phyloP scores from a whole-genome alignment of 2,888 invertebrate species.

The Eulithis testata region DNA sequence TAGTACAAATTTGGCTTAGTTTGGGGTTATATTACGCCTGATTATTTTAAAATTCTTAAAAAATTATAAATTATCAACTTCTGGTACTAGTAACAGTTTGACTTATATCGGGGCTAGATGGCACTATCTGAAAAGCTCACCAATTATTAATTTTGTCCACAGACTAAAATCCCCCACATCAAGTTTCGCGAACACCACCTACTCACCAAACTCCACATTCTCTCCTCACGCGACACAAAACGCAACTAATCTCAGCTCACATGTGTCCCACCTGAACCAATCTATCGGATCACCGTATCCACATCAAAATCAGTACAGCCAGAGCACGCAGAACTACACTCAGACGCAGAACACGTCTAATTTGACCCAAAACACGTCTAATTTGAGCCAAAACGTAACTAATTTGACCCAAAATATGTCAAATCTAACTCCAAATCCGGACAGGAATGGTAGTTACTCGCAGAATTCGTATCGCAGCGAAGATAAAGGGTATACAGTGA shows the following conservation, averaged over 20 bases:
- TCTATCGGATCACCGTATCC: constrained; percentile 55
- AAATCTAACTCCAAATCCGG: constrained; percentile 36
- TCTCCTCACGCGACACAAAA: constrained; percentile 54
- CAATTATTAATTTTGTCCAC: constrained; percentile 36
- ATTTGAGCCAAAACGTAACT: constrained; percentile 26
- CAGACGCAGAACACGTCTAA: constrained; percentile 29
- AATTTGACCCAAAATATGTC: constrained; percentile 31
- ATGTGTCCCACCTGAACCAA: constrained; percentile 64
- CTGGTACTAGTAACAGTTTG: no score
- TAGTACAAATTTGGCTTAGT: no score
- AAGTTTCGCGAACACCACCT: constrained; percentile 77
- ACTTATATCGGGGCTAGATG: no score
- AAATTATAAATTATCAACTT: no score
- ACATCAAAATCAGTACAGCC: constrained; percentile 40
- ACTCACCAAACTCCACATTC: constrained; percentile 75
- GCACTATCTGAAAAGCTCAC: no score
- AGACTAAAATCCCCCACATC: constrained; percentile 73
- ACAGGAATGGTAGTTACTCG: constrained; percentile 51
- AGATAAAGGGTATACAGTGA: constrained; percentile 64
- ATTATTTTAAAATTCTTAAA: no score
- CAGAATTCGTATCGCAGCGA: constrained; percentile 53
- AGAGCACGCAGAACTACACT: constrained; percentile 35
- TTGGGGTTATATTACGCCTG: no score
- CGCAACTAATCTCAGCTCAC: constrained; percentile 57
- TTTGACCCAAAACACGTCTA: constrained; percentile 30